A percentile compares a stretch with the other conserved stretches of the same genome.
Evolutionary conservation across 2,113 vertebrate genomes (phyloP).

Genomic region (Neodon shergylaensis): DNA sequence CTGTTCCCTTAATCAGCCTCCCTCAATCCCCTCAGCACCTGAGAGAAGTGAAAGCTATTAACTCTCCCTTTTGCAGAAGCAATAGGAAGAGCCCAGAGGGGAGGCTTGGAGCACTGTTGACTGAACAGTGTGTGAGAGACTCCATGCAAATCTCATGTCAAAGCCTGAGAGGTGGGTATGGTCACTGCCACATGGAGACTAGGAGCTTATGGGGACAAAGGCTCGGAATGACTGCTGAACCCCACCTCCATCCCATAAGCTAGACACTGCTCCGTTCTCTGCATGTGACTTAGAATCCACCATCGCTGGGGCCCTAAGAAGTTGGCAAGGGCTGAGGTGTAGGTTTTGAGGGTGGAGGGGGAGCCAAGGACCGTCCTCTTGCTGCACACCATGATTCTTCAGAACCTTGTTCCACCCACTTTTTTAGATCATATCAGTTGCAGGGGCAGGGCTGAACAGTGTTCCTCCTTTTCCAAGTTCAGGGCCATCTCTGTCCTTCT

Average conservation of each 20-base stretch:
- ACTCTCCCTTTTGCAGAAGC: neutral
- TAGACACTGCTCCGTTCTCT: neutral
- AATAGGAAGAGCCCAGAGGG: neutral
- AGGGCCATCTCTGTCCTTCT: neutral
- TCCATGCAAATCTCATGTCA: rapidly evolving
- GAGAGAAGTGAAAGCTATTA: neutral
- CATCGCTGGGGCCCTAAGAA: neutral
- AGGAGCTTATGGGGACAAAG: neutral
- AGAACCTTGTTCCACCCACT: neutral
- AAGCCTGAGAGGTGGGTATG: no score
- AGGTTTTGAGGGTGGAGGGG: neutral
- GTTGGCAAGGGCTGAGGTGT: neutral
- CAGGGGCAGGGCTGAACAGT: rapidly evolving
- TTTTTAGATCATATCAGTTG: neutral
- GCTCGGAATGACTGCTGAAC: rapidly evolving
- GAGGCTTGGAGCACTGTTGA: neutral
- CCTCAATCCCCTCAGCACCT: neutral
- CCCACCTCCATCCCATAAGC: rapidly evolving
- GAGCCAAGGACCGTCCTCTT: neutral
- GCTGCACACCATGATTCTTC: neutral
- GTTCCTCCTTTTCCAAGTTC: neutral
- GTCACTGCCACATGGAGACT: rapidly evolving
- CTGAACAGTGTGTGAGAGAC: rapidly evolving
- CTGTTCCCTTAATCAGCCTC: rapidly evolving
- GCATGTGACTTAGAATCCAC: rapidly evolving